Evolutionary conservation across 2,797 vertebrate genomes (phyloP).

Genomic region (Rhabdomys pumilio): DNA sequence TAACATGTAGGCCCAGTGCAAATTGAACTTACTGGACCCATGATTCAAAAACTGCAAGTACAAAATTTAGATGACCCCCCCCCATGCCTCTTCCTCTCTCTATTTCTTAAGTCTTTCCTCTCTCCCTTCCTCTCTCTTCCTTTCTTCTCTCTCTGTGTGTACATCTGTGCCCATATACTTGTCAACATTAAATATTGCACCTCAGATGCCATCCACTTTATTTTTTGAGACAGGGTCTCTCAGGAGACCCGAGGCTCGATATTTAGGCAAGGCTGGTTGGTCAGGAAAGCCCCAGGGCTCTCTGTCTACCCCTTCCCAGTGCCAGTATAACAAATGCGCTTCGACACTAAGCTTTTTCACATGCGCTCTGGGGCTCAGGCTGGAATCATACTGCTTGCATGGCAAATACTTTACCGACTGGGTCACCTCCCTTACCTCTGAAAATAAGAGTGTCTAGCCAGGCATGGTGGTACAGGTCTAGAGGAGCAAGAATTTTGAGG

Average conservation of each 20-base stretch:
- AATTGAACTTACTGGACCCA: neutral
- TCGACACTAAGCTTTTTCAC: neutral
- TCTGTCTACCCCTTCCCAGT: neutral
- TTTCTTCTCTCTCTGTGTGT: neutral
- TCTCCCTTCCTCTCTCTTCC: too few species aligned
- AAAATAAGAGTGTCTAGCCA: neutral
- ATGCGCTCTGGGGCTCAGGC: neutral
- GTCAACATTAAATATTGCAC: too few species aligned
- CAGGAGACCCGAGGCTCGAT: neutral
- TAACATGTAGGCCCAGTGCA: neutral
- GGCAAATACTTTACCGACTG: neutral
- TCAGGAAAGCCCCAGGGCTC: neutral
- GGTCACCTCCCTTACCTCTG: neutral
- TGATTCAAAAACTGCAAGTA: slow-evolving; percentile 18
- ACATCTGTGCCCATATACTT: too few species aligned
- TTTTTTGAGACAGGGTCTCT: neutral
- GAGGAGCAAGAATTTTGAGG: neutral
- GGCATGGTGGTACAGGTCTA: neutral
- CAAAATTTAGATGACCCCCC: neutral
- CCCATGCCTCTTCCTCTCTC: too few species aligned
- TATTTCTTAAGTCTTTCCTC: neutral
- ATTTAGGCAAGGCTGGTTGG: neutral
- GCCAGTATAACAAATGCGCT: neutral
- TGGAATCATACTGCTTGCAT: neutral
- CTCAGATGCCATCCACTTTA: neutral